Base-by-base conservation (phyloP, 2,113 vertebrate species). In the Dasypus novemcinctus region DNA sequence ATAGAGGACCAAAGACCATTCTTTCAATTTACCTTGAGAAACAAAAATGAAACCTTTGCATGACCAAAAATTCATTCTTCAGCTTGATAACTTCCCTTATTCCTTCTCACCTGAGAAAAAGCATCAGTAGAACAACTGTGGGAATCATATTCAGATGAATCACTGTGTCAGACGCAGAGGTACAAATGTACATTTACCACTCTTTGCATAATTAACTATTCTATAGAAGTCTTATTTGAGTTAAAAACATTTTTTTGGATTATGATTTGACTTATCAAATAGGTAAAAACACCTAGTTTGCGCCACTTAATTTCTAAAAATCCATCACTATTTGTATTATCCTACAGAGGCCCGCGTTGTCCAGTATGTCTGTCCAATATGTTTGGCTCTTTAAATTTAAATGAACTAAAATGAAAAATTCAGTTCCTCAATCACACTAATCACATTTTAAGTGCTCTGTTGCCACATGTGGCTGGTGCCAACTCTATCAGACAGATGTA, bases 1-100 rank as follows among this genome's bases (percentile, higher is more conserved):
- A 84, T 99, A 99, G 14, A 99, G 98, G 86, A 99, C 99, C 97
- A 99, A 98, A 8, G 99, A 99, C 99, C 99, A 99, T 97, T 99
- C 99, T 98, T 99, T 99, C 97, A 99, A 98, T 98, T 99, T 99
- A 57, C 99, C 99, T 99, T 91, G 20, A 95, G 96, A 87, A 97
- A 86, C 76, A 94, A 71, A 8, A 95, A 96, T 79, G 64, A 89
- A 97, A 95, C 87, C 75, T 43, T 3, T 41, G 27, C 3, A 82
- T 97, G 63, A 98, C 8, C 94, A 85, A 81, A 6, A 0, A 41
- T 6, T 91, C 1, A 25, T 36, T 6, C 20, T 84, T 75, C 69
- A 76, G 46, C 1, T 68, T 46, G 72, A 13, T 76, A 94, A 90
- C 8, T 92, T 95, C n/a, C 83, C 66, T 72, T 76, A 43, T 54